phyloP scores from a whole-genome alignment of 2,797 vertebrate species.

The Sciurus carolinensis region DNA sequence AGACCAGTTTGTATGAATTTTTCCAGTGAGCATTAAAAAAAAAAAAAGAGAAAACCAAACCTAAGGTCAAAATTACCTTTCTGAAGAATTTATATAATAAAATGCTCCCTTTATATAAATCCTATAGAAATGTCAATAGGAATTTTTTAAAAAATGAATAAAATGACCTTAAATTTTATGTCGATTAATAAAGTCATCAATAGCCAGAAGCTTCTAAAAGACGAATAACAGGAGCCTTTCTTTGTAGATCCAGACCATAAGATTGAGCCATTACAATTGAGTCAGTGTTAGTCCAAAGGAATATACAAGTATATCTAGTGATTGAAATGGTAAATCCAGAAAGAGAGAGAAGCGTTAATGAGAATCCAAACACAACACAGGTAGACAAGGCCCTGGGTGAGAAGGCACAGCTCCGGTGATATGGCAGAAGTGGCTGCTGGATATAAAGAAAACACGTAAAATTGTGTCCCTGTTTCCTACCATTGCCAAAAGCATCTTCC shows the following conservation, averaged over 20 bases:
- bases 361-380: slow-evolving; percentile 1
- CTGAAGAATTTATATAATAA: slow-evolving; percentile 66
- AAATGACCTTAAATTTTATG: slow-evolving; percentile 54
- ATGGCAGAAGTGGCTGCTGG: neutral
- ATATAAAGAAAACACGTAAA: neutral
- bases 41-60: slow-evolving; percentile 42
- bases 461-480: neutral
- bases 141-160: neutral
- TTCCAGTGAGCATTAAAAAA: slow-evolving; percentile 50
- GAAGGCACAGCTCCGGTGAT: neutral
- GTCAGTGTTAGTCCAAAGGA: neutral
- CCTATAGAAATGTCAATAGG: slow-evolving; percentile 10
- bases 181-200: slow-evolving; percentile 57
- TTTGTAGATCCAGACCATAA: neutral
- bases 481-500: neutral
- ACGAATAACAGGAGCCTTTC: neutral
- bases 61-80: slow-evolving; percentile 70
- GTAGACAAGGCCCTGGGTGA: neutral
- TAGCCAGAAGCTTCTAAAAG: neutral
- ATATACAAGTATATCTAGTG: neutral
- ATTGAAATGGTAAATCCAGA: slow-evolving; percentile 43
- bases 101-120: slow-evolving; percentile 35
- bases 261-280: slow-evolving; percentile 23
- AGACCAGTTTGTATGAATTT: slow-evolving; percentile 67
- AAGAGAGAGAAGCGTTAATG: neutral